Evolutionary conservation across 2,888 invertebrate species (phyloP).

Genomic region (Polydrusus tereticollis): DNA sequence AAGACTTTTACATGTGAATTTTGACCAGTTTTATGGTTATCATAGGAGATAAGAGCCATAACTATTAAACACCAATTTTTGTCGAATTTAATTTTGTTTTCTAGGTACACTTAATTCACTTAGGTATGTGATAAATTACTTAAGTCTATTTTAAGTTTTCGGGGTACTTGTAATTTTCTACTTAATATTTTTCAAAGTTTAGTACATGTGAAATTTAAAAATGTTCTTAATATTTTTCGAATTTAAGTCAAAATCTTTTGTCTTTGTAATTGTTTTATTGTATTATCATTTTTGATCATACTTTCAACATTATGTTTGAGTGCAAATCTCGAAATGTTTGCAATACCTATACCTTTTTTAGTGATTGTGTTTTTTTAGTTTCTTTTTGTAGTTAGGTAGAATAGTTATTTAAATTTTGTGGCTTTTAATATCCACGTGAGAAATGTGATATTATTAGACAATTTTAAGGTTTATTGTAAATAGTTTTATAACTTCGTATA

Average conservation of each 20-base stretch:
- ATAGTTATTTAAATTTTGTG: constrained; percentile 55
- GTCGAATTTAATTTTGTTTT: constrained; percentile 3
- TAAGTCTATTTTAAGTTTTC: background rate
- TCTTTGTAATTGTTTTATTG: too few relatives aligned
- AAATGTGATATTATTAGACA: constrained; percentile 75
- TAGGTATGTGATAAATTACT: constrained; percentile 10
- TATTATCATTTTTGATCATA: background rate
- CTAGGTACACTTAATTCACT: background rate
- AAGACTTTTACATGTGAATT: constrained; percentile 2
- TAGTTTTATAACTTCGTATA: constrained; percentile 45
- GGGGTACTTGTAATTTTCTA: background rate
- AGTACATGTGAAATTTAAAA: background rate
- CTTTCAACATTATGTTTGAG: background rate
- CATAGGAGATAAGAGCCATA: constrained; percentile 20
- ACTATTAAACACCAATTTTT: background rate
- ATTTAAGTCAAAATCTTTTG: too few relatives aligned
- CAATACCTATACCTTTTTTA: constrained; percentile 18
- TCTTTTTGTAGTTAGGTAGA: constrained; percentile 40
- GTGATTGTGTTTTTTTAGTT: constrained; percentile 24
- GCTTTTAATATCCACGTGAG: constrained; percentile 77
- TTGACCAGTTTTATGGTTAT: constrained; percentile 37
- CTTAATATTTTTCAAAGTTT: background rate
- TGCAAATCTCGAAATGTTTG: constrained; percentile 22
- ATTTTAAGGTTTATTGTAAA: constrained; percentile 36
- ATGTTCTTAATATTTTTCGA: too few relatives aligned